Base-by-base conservation (phyloP, 2,797 vertebrate species). In the Oreortyx pictus region DNA sequence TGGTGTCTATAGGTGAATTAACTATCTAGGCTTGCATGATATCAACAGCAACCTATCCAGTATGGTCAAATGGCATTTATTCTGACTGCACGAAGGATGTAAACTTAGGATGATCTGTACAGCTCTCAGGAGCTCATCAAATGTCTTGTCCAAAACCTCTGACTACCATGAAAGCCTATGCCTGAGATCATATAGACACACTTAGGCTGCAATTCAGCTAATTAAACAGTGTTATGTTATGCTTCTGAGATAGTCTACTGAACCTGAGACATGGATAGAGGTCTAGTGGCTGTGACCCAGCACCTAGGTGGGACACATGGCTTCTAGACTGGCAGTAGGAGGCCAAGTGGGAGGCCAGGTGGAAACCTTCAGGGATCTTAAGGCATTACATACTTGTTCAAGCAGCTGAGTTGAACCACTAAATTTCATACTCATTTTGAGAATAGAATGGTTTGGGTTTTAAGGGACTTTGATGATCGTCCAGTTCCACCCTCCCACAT, bases 331-430 rank as follows among this genome's bases (percentile, higher is more conserved):
- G 7, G 1, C n/a, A 47, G 10, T 2, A 79, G 33, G 35, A 64
- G 65, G 11, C 14, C 68, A 57, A 0, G 20, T 2, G 82, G 31
- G 35, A 64, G 61, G 11, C 12, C 68, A 57, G 0, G 18, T 37
- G 16, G 37, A 60, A 89, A 60, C 1, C 25, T 70, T 52, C 22
- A 70, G 29, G 4, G 9, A 61, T 22, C 29, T 71, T 74, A 41
- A 37, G 33, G 5, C 8, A 9, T 14, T 62, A 25, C 29, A 19
- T 70, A 66, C 6, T 15, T 27, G 7, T 35, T 72, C 60, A 43
- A 29, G 17, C 18, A 70, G n/a, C 37, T 59, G 46, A 39, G 8
- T 4, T 59, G 19, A 49, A 4, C 29, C n/a, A 47, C 27, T 17
- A 2, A 7, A 56, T 60, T 71, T 6, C 23, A 82, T 31, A 25